These are phyloP conservation scores for Atractosteus spatula DNA, from an alignment of 2,113 vertebrate species.

Conservation along the genomic window DNA sequence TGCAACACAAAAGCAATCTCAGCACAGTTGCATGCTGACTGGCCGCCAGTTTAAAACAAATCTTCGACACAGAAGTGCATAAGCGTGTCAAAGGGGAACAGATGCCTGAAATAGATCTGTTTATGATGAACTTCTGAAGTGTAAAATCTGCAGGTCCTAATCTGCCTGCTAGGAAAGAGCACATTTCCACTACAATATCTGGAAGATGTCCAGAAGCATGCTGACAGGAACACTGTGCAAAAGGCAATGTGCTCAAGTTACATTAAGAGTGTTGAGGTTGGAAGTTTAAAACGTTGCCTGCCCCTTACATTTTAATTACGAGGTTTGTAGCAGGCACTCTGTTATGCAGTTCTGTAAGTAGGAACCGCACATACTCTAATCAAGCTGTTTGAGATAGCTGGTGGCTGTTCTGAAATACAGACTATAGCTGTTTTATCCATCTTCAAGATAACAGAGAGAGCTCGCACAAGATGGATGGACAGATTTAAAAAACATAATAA, in stretches of 20 bases:
- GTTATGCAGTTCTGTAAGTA: too few species aligned
- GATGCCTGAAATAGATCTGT: constrained; percentile 46
- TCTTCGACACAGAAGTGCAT: constrained; percentile 3
- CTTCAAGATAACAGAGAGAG: too few species aligned
- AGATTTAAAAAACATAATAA: too few species aligned
- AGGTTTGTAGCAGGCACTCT: constrained; percentile 12
- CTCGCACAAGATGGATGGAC: too few species aligned
- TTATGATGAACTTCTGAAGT: constrained; percentile 57
- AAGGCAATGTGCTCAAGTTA: constrained; percentile 45
- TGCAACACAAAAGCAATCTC: too few species aligned
- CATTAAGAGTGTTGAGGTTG: constrained; percentile 45
- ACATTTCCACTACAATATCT: constrained; percentile 52
- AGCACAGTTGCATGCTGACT: too few species aligned
- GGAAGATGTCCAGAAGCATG: constrained; percentile 53
- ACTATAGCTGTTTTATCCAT: too few species aligned
- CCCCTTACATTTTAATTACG: constrained; percentile 41
- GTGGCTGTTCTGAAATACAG: too few species aligned
- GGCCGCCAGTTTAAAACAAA: too few species aligned
- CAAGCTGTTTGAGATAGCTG: too few species aligned
- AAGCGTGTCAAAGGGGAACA: constrained; percentile 36
- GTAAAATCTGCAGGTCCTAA: constrained; percentile 56
- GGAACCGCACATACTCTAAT: too few species aligned
- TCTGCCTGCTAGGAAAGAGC: constrained; percentile 50
- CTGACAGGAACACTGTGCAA: constrained; percentile 55
- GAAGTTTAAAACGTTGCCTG: constrained; percentile 36